Evolutionary conservation across 2,797 vertebrate species (phyloP).

Genomic region (Propithecus perrieri): DNA sequence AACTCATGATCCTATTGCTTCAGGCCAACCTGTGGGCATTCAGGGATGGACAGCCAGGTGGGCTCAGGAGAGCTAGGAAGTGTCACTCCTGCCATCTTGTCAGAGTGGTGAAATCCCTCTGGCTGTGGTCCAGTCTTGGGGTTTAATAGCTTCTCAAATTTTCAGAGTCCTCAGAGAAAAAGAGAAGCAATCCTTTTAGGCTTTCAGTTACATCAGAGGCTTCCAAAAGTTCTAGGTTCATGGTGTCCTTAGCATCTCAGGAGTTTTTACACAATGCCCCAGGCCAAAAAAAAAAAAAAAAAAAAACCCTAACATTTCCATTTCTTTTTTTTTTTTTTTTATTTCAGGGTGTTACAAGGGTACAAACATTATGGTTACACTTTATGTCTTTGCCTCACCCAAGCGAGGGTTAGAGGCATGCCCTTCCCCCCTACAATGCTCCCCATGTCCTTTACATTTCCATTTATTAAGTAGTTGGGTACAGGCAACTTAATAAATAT

Average conservation of each 20-base stretch:
- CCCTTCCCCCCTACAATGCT: too few species aligned
- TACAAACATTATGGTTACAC: too few species aligned
- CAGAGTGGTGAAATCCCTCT: background rate
- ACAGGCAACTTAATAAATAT: background rate
- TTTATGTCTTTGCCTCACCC: too few species aligned
- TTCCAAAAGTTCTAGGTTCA: background rate
- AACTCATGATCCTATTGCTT: background rate
- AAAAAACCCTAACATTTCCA: background rate
- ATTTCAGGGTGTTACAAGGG: too few species aligned
- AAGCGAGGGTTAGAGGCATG: too few species aligned
- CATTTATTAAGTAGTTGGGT: background rate
- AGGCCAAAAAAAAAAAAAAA: background rate
- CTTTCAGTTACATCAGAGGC: background rate
- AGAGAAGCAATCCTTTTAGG: background rate
- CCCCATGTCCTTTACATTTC: background rate
- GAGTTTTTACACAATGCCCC: background rate
- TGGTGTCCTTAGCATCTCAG: background rate
- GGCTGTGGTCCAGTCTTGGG: too few species aligned
- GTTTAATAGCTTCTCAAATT: background rate
- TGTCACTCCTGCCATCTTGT: background rate
- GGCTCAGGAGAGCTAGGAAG: background rate
- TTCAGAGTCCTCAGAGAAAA: background rate
- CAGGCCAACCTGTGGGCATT: background rate
- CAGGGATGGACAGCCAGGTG: background rate
- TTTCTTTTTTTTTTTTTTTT: background rate